Base-by-base conservation (phyloP, 2,797 vertebrate species). In the Phylloscopus collybita region DNA sequence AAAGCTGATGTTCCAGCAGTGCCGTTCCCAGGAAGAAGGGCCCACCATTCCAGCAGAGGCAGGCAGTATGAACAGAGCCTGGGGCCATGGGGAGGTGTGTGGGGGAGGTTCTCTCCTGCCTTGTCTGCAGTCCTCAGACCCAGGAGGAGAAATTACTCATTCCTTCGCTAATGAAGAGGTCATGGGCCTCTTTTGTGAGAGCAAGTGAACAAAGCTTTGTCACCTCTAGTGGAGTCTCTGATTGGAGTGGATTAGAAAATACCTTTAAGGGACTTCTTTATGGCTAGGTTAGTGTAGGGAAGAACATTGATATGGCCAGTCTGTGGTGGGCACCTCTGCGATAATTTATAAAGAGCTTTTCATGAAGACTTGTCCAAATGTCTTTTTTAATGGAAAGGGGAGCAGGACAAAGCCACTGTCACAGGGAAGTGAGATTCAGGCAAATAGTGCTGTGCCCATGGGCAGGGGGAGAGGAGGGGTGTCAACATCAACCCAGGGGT, bases 61-160 rank as follows among this genome's bases (percentile, higher is more conserved):
- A 4, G 26, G 9, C 10, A 20, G 44, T 2, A 15, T 11, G 30
- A 65, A 6, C 62, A 29, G 73, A 20, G 1, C 27, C 34, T 6
- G 1, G 34, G 1, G 1, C 74, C 2, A 1, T 8, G 18, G 73
- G 76, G 47, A 60, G 32, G 30, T 4, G 3, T 1, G 0, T 25
- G 30, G 17, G 6, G 34, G 30, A 45, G n/a, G 25, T 34, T 65
- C 34, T 23, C 42, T 76, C 59, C 67, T 76, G 44, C 40, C 56
- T 47, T 5, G 34, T 53, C 59, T 44, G 21, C 51, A 53, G 32
- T 27, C 32, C 47, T 72, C 84, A 71, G 32, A 71, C 38, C 40
- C 49, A 67, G 32, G 47, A 80, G 34, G 23, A 64, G 45, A 84
- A 90, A 36, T 66, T 38, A 30, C 13, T 54, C 60, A 57, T 86